Percentiles rank a stretch among this genome's conserved stretches.
These are phyloP conservation scores for Melanotaenia duboulayi DNA, from an alignment of 2,113 vertebrate species.

Conservation along the genomic window DNA sequence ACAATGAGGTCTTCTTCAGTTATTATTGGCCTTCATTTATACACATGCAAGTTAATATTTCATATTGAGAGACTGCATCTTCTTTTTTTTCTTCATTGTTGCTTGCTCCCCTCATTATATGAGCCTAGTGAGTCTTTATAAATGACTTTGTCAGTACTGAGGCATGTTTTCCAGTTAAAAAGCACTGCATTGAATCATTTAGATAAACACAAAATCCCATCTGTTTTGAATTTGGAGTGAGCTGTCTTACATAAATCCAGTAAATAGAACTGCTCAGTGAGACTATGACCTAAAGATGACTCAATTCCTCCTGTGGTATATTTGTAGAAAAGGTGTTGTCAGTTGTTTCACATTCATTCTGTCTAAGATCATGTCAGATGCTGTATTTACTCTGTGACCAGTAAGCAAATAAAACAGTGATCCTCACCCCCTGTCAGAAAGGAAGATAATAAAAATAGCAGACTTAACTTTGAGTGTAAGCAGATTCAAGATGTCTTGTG, in stretches of 20 bases:
- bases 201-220: neutral
- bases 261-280: neutral
- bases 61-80: too few species aligned
- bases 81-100: too few species aligned
- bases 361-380: neutral
- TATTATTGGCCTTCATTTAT: too few species aligned
- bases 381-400: neutral
- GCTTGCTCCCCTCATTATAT: neutral
- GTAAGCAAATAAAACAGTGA: conserved; percentile 18
- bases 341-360: neutral
- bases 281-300: too few species aligned
- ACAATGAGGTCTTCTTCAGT: too few species aligned
- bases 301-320: too few species aligned
- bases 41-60: neutral
- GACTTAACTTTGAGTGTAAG: conserved; percentile 19
- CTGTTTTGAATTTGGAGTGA: neutral
- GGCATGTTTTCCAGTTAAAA: neutral
- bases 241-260: neutral
- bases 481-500: conserved; percentile 5
- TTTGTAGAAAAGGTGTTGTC: neutral
- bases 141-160: neutral
- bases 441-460: conserved; percentile 12
- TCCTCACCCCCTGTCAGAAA: conserved; percentile 30
- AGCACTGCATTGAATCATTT: neutral
- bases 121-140: neutral